phyloP scores from a whole-genome alignment of 30 jellyfish, hydroid and myxozoan species.

The Hydractinia echinata region DNA sequence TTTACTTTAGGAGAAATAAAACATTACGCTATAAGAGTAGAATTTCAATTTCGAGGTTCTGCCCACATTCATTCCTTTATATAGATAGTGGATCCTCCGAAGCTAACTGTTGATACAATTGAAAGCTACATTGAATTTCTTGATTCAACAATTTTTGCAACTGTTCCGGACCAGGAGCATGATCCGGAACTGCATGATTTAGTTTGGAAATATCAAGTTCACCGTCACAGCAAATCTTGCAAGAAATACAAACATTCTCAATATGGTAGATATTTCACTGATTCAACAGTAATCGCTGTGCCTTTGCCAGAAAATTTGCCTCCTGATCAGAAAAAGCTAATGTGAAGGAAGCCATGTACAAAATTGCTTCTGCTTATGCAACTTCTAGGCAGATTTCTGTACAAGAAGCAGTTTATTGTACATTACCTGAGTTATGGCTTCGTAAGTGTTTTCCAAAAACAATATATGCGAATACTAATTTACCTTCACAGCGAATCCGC shows the following conservation, averaged over 20 bases:
- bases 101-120: background rate
- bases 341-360: background rate
- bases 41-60: constrained; percentile 11
- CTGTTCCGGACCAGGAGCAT: background rate
- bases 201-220: background rate
- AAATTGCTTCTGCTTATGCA: background rate
- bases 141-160: background rate
- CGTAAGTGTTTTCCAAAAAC: too few relatives aligned
- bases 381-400: background rate
- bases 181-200: background rate
- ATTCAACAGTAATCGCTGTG: background rate
- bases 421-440: constrained; percentile 6
- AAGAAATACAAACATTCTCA: background rate
- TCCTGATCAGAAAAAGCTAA: too few relatives aligned
- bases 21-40: constrained; percentile 12
- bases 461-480: too few relatives aligned
- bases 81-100: constrained; percentile 19
- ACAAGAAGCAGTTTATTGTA: constrained; percentile 11
- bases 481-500: too few relatives aligned
- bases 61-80: constrained; percentile 28
- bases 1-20: too few relatives aligned
- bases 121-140: constrained; percentile 3
- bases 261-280: constrained; percentile 5
- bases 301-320: too few relatives aligned
- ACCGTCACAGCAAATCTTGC: background rate